Conservation (phyloP, 1,140 invertebrate species). For the Bombus vancouverensis region DNA sequence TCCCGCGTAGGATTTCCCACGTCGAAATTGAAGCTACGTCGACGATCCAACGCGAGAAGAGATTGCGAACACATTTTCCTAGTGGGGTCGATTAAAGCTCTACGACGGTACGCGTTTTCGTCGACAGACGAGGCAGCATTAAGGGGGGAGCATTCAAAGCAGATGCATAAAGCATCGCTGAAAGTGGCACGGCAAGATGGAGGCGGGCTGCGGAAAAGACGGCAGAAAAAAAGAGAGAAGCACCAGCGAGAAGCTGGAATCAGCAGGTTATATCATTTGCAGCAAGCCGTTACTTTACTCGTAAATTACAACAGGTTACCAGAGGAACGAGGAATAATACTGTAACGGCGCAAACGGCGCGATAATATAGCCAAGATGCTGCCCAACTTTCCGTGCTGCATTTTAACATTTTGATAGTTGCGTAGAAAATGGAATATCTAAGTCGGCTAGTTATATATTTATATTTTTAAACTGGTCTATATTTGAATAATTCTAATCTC, state of each 20-base stretch:
- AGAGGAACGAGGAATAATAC: not conserved
- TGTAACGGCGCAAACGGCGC: not conserved
- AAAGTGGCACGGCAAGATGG: not conserved
- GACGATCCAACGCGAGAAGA: not conserved
- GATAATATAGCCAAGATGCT: not conserved
- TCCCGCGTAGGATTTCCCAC: not conserved
- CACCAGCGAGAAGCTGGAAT: conserved; percentile 11
- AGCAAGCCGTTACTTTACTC: not conserved
- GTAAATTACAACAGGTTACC: conserved; percentile 14
- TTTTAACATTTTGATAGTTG: not conserved
- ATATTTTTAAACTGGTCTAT: not conserved
- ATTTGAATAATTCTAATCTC: not conserved
- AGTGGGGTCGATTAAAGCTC: conserved; percentile 1
- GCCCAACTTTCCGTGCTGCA: not conserved
- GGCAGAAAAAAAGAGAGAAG: not conserved
- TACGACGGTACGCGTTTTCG: not conserved
- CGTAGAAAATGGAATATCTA: not conserved
- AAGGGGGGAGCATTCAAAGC: not conserved
- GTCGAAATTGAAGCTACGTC: not conserved
- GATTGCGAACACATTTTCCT: not conserved
- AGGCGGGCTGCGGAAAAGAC: not conserved
- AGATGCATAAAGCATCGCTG: conserved; percentile 19
- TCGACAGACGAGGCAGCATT: not conserved
- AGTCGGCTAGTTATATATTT: not conserved
- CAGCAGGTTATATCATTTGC: conserved; percentile 25